A percentile compares a stretch with the other conserved stretches of the same genome.
phyloP scores from a whole-genome alignment of 2,113 vertebrate species.

The Triplophysa dalaica region DNA sequence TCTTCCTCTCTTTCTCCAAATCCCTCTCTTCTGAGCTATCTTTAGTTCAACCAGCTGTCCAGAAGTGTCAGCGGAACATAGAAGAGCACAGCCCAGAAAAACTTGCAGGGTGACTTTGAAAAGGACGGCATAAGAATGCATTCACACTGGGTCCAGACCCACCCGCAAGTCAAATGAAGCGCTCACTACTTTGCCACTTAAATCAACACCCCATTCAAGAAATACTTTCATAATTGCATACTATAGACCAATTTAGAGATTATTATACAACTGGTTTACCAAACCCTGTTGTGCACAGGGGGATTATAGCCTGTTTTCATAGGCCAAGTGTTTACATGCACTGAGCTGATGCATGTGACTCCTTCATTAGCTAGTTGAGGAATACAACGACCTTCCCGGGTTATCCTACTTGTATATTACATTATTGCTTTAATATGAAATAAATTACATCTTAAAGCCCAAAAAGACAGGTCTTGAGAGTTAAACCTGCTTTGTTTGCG shows the following conservation, averaged over 20 bases:
- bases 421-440: background rate
- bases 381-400: background rate
- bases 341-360: constrained; percentile 14
- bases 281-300: constrained; percentile 38
- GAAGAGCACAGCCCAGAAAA: constrained; percentile 52
- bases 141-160: constrained; percentile 8
- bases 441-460: too few species aligned
- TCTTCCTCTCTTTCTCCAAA: constrained; percentile 34
- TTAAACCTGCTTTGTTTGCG: background rate
- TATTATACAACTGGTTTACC: background rate
- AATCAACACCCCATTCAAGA: background rate
- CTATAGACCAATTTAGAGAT: constrained; percentile 15
- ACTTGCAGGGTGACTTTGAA: constrained; percentile 72
- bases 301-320: constrained; percentile 49
- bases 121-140: constrained; percentile 27
- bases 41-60: constrained; percentile 73
- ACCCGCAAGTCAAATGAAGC: background rate
- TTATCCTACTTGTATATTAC: background rate
- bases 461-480: background rate
- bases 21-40: constrained; percentile 64
- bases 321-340: constrained; percentile 38
- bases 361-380: background rate
- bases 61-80: constrained; percentile 65
- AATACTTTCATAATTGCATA: background rate
- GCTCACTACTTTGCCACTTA: background rate